These are phyloP conservation scores for Pagetopsis macropterus DNA, from an alignment of 2,797 vertebrate species.

Conservation along the genomic window DNA sequence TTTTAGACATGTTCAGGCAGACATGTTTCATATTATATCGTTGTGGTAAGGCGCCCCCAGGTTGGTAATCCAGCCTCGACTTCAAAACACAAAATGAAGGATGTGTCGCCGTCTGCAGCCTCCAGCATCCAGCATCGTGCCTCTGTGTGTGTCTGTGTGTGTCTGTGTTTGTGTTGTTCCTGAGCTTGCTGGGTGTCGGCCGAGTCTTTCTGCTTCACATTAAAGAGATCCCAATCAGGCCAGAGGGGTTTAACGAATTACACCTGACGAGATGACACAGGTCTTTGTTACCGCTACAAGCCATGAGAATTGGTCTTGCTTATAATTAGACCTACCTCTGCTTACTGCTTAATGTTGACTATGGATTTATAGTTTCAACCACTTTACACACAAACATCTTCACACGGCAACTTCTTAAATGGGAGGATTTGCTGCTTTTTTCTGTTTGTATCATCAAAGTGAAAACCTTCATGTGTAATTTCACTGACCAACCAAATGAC, in stretches of 20 bases:
- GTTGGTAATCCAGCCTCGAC: too few relatives aligned
- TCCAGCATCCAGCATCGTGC: not conserved
- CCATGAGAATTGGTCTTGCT: too few relatives aligned
- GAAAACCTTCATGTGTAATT: not conserved
- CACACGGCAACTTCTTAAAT: not conserved
- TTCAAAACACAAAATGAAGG: too few relatives aligned
- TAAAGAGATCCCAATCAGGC: slow-evolving; percentile 3
- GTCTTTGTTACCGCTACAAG: not conserved
- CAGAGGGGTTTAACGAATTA: not conserved
- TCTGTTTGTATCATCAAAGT: not conserved
- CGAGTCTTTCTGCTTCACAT: not conserved
- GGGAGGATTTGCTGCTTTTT: not conserved
- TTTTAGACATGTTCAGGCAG: too few relatives aligned
- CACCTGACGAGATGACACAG: not conserved
- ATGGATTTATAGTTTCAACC: too few relatives aligned
- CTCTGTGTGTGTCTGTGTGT: not conserved
- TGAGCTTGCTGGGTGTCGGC: slow-evolving; percentile 11
- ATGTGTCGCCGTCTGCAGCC: not conserved
- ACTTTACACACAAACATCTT: not conserved
- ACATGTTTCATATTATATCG: too few relatives aligned
- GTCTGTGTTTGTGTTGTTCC: not conserved
- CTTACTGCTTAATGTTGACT: not conserved
- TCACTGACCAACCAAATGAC: not conserved
- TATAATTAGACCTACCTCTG: not conserved
- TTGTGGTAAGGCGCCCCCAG: too few relatives aligned